Conservation (phyloP, 2,888 invertebrate genomes). For the Thalpophila matura region DNA sequence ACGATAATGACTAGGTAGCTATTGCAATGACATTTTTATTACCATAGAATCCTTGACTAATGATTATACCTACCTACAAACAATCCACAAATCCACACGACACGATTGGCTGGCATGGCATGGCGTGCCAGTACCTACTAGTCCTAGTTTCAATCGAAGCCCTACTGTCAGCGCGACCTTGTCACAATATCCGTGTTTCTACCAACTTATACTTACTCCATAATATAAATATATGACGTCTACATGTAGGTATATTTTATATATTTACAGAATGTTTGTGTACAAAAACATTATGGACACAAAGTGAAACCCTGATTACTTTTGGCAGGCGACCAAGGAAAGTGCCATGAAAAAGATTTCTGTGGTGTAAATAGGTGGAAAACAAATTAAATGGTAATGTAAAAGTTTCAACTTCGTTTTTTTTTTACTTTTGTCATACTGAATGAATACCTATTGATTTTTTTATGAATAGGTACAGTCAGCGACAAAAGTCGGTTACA, state of each 20-base stretch:
- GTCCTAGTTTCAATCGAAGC: slow-evolving; percentile 72
- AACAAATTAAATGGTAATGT: slow-evolving; percentile 40
- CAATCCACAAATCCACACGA: slow-evolving; percentile 33
- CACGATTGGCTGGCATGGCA: slow-evolving; percentile 39
- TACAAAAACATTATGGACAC: slow-evolving; percentile 46
- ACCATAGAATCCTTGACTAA: no score
- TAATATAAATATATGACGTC: not conserved
- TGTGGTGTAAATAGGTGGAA: slow-evolving; percentile 39
- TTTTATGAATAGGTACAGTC: not conserved
- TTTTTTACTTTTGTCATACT: not conserved
- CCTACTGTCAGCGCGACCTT: slow-evolving; percentile 70
- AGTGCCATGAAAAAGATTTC: slow-evolving; percentile 53
- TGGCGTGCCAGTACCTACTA: slow-evolving; percentile 52
- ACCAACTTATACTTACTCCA: no score
- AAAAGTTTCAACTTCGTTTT: slow-evolving; percentile 4
- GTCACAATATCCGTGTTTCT: slow-evolving; percentile 56
- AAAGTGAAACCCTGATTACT: slow-evolving; percentile 56
- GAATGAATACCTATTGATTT: slow-evolving; percentile 2
- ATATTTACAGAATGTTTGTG: slow-evolving; percentile 40
- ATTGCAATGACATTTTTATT: slow-evolving; percentile 32
- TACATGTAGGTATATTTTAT: not conserved
- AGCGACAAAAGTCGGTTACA: no score
- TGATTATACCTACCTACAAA: no score
- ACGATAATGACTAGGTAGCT: slow-evolving; percentile 29
- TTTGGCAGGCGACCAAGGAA: slow-evolving; percentile 63